These are phyloP conservation scores for Austrolebias charrua DNA, from an alignment of 2,797 vertebrate species.

Conservation along the genomic window DNA sequence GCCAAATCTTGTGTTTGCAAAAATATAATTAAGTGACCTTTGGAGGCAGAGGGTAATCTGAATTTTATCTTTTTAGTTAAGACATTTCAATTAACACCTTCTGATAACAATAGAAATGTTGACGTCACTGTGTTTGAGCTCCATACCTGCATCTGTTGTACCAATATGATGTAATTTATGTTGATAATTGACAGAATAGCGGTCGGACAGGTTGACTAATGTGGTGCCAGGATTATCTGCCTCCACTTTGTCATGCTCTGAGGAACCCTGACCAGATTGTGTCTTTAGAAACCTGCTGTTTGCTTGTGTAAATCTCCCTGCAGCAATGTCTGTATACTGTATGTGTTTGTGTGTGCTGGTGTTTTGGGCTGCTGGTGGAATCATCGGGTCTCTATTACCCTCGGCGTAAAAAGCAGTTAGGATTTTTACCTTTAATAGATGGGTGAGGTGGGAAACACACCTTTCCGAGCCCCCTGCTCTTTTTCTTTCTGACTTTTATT, in stretches of 20 bases:
- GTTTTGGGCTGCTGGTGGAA: slow-evolving; percentile 32
- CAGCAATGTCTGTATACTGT: slow-evolving; percentile 23
- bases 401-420: slow-evolving; percentile 39
- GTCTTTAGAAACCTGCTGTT: slow-evolving; percentile 52
- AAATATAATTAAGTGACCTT: slow-evolving; percentile 33
- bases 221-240: slow-evolving; percentile 24
- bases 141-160: slow-evolving; percentile 12
- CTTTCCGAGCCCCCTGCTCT: slow-evolving; percentile 14
- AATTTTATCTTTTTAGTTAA: slow-evolving; percentile 17
- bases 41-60: no score
- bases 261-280: slow-evolving; percentile 52
- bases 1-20: no score
- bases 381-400: slow-evolving; percentile 54
- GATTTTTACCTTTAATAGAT: slow-evolving; percentile 55
- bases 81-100: slow-evolving; percentile 19
- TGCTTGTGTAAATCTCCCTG: slow-evolving; percentile 36
- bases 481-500: slow-evolving; percentile 38
- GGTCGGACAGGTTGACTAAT: slow-evolving; percentile 10
- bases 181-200: slow-evolving; percentile 5
- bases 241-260: slow-evolving; percentile 29
- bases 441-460: slow-evolving; percentile 37
- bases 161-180: slow-evolving; percentile 14
- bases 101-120: slow-evolving; percentile 12
- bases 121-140: slow-evolving; percentile 21
- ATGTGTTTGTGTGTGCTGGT: slow-evolving; percentile 5